Percentiles rank a stretch among this genome's conserved stretches.
phyloP scores from a whole-genome alignment of 1,140 invertebrate genomes.

The Steinernema khuongi region DNA sequence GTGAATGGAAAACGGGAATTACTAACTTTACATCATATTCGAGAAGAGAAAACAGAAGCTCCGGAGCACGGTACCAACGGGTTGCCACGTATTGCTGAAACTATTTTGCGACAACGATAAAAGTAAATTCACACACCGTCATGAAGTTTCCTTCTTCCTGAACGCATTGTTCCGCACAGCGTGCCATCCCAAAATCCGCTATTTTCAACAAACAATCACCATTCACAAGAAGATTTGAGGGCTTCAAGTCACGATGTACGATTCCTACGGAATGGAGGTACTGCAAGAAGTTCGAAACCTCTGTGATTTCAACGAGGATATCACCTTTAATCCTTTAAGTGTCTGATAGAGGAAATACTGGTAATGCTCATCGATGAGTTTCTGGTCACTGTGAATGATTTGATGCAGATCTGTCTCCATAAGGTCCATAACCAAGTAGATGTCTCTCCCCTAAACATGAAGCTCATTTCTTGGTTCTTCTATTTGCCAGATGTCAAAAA shows the following conservation, averaged over 20 bases:
- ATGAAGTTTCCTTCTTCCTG: constrained; percentile 21
- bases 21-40: constrained; percentile 62
- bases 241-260: constrained; percentile 62
- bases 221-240: constrained; percentile 63
- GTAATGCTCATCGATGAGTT: constrained; percentile 61
- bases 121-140: constrained; percentile 24
- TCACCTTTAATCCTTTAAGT: constrained; percentile 60
- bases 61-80: constrained; percentile 67
- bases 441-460: constrained; percentile 55
- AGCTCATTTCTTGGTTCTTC: no score
- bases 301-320: not conserved
- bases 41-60: constrained; percentile 96
- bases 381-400: constrained; percentile 62
- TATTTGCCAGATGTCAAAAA: not conserved
- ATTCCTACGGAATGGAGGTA: constrained; percentile 63
- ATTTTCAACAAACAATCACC: constrained; percentile 62
- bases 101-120: not conserved
- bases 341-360: constrained; percentile 63
- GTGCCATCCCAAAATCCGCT: constrained; percentile 62
- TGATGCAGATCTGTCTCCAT: constrained; percentile 63
- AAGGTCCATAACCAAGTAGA: constrained; percentile 63
- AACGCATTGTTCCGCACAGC: constrained; percentile 29
- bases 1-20: not conserved
- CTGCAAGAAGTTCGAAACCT: constrained; percentile 33
- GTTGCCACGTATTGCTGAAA: constrained; percentile 40